phyloP scores from a whole-genome alignment of 1,140 invertebrate species.

The Polypedilum pembai region DNA sequence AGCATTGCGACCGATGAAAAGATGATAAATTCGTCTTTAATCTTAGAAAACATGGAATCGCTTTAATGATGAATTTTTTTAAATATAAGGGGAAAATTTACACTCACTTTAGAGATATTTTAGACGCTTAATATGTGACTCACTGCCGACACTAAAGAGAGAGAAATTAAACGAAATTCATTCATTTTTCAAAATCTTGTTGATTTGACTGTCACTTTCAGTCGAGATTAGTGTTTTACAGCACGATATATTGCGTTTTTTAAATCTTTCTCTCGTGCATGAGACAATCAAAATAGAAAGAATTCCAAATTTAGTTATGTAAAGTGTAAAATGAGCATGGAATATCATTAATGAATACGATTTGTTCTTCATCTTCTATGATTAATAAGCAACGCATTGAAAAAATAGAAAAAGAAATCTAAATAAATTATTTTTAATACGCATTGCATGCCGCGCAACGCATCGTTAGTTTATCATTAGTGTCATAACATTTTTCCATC shows the following conservation, averaged over 20 bases:
- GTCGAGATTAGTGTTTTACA: neutral
- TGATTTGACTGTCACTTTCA: constrained; percentile 21
- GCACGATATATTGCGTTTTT: constrained; percentile 16
- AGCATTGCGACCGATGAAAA: constrained; percentile 1
- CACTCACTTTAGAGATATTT: neutral
- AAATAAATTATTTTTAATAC: constrained; percentile 20
- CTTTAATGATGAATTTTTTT: neutral
- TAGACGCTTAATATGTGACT: neutral
- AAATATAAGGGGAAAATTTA: neutral
- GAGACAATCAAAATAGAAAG: constrained; percentile 1
- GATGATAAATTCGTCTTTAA: constrained; percentile 26
- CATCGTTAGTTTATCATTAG: constrained; percentile 18
- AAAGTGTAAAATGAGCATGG: neutral
- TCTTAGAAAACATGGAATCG: constrained; percentile 13
- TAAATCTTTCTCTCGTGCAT: neutral
- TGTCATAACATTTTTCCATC: constrained; percentile 13
- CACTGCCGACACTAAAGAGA: neutral
- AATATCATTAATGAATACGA: constrained; percentile 12
- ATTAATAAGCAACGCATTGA: neutral
- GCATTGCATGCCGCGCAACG: constrained; percentile 6
- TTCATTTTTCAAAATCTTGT: constrained; percentile 25
- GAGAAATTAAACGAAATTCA: constrained; percentile 17
- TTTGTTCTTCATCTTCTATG: constrained; percentile 8
- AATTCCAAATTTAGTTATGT: neutral
- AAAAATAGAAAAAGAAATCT: neutral